Evolutionary conservation across 1,140 invertebrate genomes (phyloP), one percentile per base, ranked within the genome.

Genomic region (Hylaeus volcanicus): DNA sequence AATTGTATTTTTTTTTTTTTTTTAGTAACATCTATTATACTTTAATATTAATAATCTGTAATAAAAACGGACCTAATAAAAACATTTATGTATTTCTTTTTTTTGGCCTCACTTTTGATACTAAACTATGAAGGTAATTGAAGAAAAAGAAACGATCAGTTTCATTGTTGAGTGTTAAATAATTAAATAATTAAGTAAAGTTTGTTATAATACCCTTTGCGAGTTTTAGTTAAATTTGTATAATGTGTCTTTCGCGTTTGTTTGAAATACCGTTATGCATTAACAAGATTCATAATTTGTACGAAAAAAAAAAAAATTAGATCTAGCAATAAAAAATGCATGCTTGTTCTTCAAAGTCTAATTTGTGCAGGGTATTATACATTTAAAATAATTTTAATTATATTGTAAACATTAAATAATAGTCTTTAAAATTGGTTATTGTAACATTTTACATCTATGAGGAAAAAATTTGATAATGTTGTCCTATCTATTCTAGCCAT

Each of bases 391-490:
- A 85, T 76, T 84, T 79, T 58, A 82, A 63, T 80, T 66, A 74
- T 77, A 79, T 58, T 8, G 64, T 83, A 74, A 77, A 88, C 65
- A 83, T 86, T 86, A 88, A 88, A 87, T 86, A 87, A 74, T 87
- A 84, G 81, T 88, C 74, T 87, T 87, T 79, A 89, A 90, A 89
- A 88, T 89, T 88, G 84, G 73, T 89, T 85, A 87, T 88, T 86
- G 66, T 89, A 90, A 89, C 85, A 89, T 79, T 90, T 86, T 83
- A 88, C 82, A 48, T 85, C 86, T 90, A 90, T 75, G 72, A 87
- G 73, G 85, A 90, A 90, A 91, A 90, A 92, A 92, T 92, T 90
- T 91, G 86, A 93, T 92, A 92, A 91, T 89, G 84, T 86, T 88
- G 75, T 88, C 91, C 92, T 93, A 93, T 90, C 92, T 93, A 93